These are phyloP conservation scores for Spodoptera picta DNA, from an alignment of 2,888 invertebrate genomes.

Conservation along the genomic window DNA sequence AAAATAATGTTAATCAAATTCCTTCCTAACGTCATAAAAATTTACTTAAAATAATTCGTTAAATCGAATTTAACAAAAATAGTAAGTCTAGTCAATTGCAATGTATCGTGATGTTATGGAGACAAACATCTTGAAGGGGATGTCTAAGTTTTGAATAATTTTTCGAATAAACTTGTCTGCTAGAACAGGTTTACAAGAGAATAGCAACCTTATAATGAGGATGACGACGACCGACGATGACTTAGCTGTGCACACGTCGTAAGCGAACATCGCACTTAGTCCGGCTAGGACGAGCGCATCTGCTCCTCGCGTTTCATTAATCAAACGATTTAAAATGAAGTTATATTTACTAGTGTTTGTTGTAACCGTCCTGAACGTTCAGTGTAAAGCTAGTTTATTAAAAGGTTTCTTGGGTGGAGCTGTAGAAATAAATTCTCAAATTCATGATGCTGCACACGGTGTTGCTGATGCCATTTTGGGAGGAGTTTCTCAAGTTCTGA, in stretches of 20 bases:
- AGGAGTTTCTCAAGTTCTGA: constrained; percentile 62
- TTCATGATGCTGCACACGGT: constrained; percentile 68
- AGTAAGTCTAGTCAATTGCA: neutral
- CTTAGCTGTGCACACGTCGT: constrained; percentile 45
- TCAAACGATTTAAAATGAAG: constrained; percentile 48
- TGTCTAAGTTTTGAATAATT: constrained; percentile 36
- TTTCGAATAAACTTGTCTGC: constrained; percentile 34
- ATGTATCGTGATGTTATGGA: constrained; percentile 31
- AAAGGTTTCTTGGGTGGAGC: constrained; percentile 48
- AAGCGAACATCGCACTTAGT: constrained; percentile 41
- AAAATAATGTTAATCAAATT: neutral
- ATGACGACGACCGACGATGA: constrained; percentile 19
- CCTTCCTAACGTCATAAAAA: no score
- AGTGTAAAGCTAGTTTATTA: constrained; percentile 58
- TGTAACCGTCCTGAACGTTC: constrained; percentile 52
- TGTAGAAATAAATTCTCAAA: constrained; percentile 44
- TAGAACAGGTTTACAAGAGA: constrained; percentile 52
- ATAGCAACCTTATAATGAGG: constrained; percentile 41
- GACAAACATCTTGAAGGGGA: constrained; percentile 21
- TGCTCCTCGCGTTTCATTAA: constrained; percentile 30
- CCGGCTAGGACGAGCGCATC: constrained; percentile 35
- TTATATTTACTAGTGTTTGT: constrained; percentile 47
- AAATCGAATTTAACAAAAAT: neutral
- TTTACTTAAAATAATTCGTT: no score
- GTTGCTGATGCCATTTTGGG: constrained; percentile 67